These are phyloP conservation scores for Eupelmus urozonus DNA, from an alignment of 2,888 invertebrate species.

Conservation along the genomic window DNA sequence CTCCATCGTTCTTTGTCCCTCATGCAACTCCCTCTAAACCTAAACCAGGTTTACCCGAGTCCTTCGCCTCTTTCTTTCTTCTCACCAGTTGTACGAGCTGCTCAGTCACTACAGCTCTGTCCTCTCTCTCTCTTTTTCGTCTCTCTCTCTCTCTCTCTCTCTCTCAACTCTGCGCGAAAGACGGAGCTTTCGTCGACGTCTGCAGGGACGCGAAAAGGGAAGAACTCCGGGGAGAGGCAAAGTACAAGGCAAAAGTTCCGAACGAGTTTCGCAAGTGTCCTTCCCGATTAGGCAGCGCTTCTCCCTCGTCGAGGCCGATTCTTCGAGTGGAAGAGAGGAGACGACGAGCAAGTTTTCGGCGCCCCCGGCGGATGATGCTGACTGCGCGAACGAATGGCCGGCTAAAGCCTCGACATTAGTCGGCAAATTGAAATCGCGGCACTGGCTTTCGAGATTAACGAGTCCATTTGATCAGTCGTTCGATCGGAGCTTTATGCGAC, in stretches of 20 bases:
- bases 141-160: conserved; percentile 21
- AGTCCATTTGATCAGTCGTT: too few relatives aligned
- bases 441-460: too few relatives aligned
- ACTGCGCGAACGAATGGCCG: too few relatives aligned
- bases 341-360: conserved; percentile 51
- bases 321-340: conserved; percentile 43
- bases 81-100: too few relatives aligned
- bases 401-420: too few relatives aligned
- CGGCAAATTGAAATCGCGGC: too few relatives aligned
- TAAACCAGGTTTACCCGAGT: conserved; percentile 7
- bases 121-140: neutral
- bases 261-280: conserved; percentile 59
- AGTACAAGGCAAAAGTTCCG: conserved; percentile 56
- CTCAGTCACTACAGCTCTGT: too few relatives aligned
- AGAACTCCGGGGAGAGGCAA: conserved; percentile 39
- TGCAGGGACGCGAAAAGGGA: neutral
- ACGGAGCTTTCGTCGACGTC: conserved; percentile 38
- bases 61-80: too few relatives aligned
- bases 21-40: too few relatives aligned
- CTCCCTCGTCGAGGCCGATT: conserved; percentile 44
- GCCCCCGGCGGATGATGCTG: too few relatives aligned
- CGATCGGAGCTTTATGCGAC: too few relatives aligned
- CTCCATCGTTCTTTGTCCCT: too few relatives aligned
- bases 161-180: conserved; percentile 26
- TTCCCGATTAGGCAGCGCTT: conserved; percentile 56